Percentiles rank a stretch among this genome's conserved stretches.
Conservation (phyloP, 2,888 invertebrate species). For the Laspeyria flexula region DNA sequence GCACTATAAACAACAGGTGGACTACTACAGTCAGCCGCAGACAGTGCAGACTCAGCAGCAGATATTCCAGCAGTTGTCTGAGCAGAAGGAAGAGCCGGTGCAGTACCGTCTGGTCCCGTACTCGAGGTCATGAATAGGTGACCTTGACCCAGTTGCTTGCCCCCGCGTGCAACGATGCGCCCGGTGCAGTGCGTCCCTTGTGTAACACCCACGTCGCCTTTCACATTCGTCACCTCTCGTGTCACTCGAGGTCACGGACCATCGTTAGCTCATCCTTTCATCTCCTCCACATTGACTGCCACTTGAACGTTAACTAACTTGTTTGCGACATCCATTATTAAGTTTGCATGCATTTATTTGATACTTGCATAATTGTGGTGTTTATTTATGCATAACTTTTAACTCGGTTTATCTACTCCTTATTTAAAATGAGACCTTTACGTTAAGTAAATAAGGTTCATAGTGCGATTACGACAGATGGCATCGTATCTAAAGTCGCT, state of each 20-base stretch:
- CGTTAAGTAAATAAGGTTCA: no score
- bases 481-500: neutral
- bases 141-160: slow-evolving; percentile 75
- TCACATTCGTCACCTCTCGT: slow-evolving; percentile 11
- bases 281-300: slow-evolving; percentile 7
- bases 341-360: neutral
- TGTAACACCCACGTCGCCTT: slow-evolving; percentile 27
- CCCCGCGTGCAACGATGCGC: slow-evolving; percentile 55
- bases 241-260: slow-evolving; percentile 18
- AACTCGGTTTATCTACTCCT: neutral
- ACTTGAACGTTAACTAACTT: slow-evolving; percentile 12
- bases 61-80: slow-evolving; percentile 33
- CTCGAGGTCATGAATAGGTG: slow-evolving; percentile 54
- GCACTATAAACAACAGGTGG: slow-evolving; percentile 19
- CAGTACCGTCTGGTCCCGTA: slow-evolving; percentile 59
- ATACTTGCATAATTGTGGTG: slow-evolving; percentile 4
- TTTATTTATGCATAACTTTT: neutral
- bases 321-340: neutral
- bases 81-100: slow-evolving; percentile 47
- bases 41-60: slow-evolving; percentile 30
- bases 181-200: slow-evolving; percentile 39
- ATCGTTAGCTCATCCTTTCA: slow-evolving; percentile 12
- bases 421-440: neutral
- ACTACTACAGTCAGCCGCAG: slow-evolving; percentile 27
- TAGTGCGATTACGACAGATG: no score